Percentiles rank a stretch among this genome's conserved stretches.
Evolutionary conservation across 2,113 vertebrate species (phyloP).

Genomic region (Holacanthus passer): DNA sequence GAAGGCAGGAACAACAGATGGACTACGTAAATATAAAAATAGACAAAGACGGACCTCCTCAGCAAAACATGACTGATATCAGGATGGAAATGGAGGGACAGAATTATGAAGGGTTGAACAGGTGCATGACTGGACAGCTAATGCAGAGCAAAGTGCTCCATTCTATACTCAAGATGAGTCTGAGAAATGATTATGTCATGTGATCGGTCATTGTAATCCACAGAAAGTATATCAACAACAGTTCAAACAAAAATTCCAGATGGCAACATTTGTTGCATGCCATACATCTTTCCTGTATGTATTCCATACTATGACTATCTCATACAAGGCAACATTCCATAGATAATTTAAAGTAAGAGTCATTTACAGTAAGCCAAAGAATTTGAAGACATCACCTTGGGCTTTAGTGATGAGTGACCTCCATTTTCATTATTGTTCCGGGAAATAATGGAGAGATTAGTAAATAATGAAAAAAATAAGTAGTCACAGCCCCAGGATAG

Average conservation of each 20-base stretch:
- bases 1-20: conserved; percentile 1
- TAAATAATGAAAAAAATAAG: background rate
- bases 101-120: background rate
- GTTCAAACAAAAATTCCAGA: no score
- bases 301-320: background rate
- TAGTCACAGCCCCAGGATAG: background rate
- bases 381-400: background rate
- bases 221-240: background rate
- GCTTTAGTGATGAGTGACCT: background rate
- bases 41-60: background rate
- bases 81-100: background rate
- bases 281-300: background rate
- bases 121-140: background rate
- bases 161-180: background rate
- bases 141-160: background rate
- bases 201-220: background rate
- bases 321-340: background rate
- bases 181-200: no score
- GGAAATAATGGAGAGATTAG: background rate
- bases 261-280: background rate
- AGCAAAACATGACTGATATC: background rate
- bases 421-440: background rate
- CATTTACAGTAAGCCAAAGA: background rate
- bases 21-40: background rate
- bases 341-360: no score